A percentile compares a stretch with the other conserved stretches of the same genome.
Evolutionary conservation across 2,113 vertebrate species (phyloP).

Genomic region (Corythoichthys haematopterus): DNA sequence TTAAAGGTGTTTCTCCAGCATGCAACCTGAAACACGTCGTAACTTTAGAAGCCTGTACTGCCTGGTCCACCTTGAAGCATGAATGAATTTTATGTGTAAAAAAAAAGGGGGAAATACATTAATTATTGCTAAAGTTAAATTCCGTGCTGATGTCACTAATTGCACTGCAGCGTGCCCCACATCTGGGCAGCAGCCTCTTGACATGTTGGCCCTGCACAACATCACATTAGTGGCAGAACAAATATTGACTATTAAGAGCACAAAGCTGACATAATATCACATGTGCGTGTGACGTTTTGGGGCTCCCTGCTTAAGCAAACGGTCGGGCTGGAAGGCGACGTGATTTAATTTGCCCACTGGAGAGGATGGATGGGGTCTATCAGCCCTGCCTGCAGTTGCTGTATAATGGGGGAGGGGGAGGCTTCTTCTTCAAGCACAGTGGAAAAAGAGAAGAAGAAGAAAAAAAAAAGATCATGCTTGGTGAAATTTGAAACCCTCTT

Average conservation of each 20-base stretch:
- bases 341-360: conserved; percentile 49
- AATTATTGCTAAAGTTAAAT: background rate
- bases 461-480: conserved; percentile 53
- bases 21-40: background rate
- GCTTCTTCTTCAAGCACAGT: conserved; percentile 34
- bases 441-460: conserved; percentile 27
- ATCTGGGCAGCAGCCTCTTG: conserved; percentile 62
- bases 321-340: conserved; percentile 16
- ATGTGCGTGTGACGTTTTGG: background rate
- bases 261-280: background rate
- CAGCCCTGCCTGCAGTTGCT: conserved; percentile 51
- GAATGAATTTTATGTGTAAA: background rate
- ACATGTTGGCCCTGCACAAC: conserved; percentile 25
- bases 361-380: conserved; percentile 48
- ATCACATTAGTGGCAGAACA: conserved; percentile 30
- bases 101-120: background rate
- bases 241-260: conserved; percentile 26
- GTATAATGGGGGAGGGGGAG: conserved; percentile 63
- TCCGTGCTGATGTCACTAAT: conserved; percentile 22
- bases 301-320: conserved; percentile 1
- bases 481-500: conserved; percentile 73
- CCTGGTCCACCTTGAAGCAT: background rate
- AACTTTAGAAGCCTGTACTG: background rate
- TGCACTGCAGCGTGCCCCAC: conserved; percentile 36
- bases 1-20: background rate